A percentile compares a stretch with the other conserved stretches of the same genome.
Evolutionary conservation across 2,888 invertebrate genomes (phyloP).

Genomic region (Micropterix aruncella): DNA sequence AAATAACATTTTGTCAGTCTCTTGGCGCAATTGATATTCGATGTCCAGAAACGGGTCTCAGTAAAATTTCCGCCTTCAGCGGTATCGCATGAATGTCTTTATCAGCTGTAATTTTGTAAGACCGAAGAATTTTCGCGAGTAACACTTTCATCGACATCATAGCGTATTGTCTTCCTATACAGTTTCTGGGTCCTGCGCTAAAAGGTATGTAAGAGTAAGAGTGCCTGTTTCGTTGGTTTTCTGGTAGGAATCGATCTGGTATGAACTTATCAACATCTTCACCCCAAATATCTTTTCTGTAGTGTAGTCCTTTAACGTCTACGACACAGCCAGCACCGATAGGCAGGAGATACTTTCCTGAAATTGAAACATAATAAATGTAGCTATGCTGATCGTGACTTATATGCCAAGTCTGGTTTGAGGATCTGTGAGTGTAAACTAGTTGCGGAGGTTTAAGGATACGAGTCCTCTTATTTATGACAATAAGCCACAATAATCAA

Average conservation of each 20-base stretch:
- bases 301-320: slow-evolving; percentile 27
- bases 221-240: slow-evolving; percentile 26
- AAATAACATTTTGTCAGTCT: no score
- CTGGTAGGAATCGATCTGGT: slow-evolving; percentile 43
- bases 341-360: slow-evolving; percentile 30
- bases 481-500: no score
- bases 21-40: neutral
- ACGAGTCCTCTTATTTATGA: no score
- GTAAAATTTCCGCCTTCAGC: neutral
- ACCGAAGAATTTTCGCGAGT: slow-evolving; percentile 20
- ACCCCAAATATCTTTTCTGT: slow-evolving; percentile 38
- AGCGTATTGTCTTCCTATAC: slow-evolving; percentile 35
- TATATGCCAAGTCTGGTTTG: no score
- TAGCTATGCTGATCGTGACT: no score
- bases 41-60: neutral
- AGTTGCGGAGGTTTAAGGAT: no score
- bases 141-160: slow-evolving; percentile 28
- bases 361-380: no score
- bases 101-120: slow-evolving; percentile 19
- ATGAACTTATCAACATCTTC: slow-evolving; percentile 40
- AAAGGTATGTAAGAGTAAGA: slow-evolving; percentile 35
- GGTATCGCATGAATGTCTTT: neutral
- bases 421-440: no score
- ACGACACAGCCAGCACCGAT: slow-evolving; percentile 30
- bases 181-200: slow-evolving; percentile 32